Evolutionary conservation across 2,797 vertebrate species (phyloP).

Genomic region (Phalloptychus januarius): DNA sequence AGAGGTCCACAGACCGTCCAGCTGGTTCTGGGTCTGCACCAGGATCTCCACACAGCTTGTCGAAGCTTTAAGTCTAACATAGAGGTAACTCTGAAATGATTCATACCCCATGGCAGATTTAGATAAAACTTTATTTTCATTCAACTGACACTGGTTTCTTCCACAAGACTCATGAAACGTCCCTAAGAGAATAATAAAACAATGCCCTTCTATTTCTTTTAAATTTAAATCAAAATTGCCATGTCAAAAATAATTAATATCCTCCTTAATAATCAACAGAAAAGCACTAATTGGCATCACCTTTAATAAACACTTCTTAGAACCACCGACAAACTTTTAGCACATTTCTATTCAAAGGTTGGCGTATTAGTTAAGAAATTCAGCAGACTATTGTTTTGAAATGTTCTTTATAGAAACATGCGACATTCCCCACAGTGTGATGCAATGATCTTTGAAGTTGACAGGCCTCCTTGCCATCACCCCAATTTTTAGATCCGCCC

Average conservation of each 20-base stretch:
- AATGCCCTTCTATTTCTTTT: too few species aligned
- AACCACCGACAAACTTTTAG: neutral
- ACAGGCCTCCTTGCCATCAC: neutral
- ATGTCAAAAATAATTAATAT: neutral
- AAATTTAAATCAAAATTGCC: neutral
- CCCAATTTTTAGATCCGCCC: neutral
- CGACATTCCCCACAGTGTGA: neutral
- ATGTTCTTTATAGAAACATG: neutral
- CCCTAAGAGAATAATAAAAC: too few species aligned
- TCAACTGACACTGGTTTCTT: too few species aligned
- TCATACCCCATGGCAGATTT: too few species aligned
- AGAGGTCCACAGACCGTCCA: too few species aligned
- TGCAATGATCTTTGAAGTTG: neutral
- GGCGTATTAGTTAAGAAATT: neutral
- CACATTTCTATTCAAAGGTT: neutral
- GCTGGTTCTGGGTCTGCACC: too few species aligned
- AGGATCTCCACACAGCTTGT: too few species aligned
- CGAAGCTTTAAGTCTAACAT: too few species aligned
- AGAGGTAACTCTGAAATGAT: too few species aligned
- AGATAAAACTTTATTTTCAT: too few species aligned
- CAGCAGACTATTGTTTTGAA: neutral
- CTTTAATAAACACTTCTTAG: neutral
- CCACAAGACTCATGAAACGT: too few species aligned
- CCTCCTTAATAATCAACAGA: neutral
- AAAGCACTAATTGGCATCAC: neutral